Evolutionary conservation across 2,797 vertebrate genomes (phyloP).

Genomic region (Philypnodon macrostomus): DNA sequence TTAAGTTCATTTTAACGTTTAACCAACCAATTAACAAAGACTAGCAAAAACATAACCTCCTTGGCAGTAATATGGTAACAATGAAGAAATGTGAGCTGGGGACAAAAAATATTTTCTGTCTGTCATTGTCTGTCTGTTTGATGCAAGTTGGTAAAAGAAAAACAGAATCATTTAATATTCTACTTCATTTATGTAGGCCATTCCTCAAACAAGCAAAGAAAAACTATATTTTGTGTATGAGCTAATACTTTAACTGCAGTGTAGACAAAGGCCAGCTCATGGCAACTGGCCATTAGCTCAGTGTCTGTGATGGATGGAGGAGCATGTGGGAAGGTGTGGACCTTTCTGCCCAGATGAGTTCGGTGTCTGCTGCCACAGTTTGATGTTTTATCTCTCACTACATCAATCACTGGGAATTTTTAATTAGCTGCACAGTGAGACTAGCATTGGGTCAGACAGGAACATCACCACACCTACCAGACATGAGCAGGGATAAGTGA

Average conservation of each 20-base stretch:
- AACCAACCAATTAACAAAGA: too few relatives aligned
- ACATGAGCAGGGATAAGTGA: too few relatives aligned
- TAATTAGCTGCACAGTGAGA: slow-evolving; percentile 18
- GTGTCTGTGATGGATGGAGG: slow-evolving; percentile 47
- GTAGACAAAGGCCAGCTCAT: slow-evolving; percentile 9
- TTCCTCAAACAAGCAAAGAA: neutral
- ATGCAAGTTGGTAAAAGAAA: too few relatives aligned
- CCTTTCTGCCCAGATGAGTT: slow-evolving; percentile 44
- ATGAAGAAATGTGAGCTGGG: too few relatives aligned
- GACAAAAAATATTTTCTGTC: too few relatives aligned
- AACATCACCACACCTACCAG: neutral
- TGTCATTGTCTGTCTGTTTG: too few relatives aligned
- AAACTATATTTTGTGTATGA: slow-evolving; percentile 10
- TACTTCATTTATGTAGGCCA: neutral
- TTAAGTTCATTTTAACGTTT: too few relatives aligned
- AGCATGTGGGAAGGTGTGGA: slow-evolving; percentile 56
- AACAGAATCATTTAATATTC: too few relatives aligned
- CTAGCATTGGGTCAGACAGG: neutral
- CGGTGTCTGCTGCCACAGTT: slow-evolving; percentile 21
- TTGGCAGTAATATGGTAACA: too few relatives aligned
- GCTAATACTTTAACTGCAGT: neutral
- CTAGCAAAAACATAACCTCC: too few relatives aligned
- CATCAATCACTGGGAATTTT: slow-evolving; percentile 32
- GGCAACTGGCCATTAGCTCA: slow-evolving; percentile 31
- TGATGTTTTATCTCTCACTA: slow-evolving; percentile 13